These are phyloP conservation scores for Periophthalmodon schlosseri DNA, from an alignment of 2,113 vertebrate genomes.

Conservation along the genomic window DNA sequence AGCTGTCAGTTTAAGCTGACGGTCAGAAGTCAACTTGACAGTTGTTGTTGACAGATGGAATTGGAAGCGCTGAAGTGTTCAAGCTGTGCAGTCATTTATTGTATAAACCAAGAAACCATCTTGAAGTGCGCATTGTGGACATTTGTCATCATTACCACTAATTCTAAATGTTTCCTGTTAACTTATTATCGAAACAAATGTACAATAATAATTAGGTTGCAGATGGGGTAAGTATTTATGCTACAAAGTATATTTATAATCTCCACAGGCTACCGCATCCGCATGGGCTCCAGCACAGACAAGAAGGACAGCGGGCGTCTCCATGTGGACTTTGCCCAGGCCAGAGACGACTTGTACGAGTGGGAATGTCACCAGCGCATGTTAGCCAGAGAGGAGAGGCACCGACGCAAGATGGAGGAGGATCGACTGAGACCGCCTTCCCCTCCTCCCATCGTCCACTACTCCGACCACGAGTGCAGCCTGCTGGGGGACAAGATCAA, in stretches of 20 bases:
- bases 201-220: neutral
- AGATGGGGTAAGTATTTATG: too few species aligned
- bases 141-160: slow-evolving; percentile 6
- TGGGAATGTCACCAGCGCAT: slow-evolving; percentile 96
- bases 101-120: neutral
- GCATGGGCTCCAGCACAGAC: slow-evolving; percentile 94
- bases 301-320: slow-evolving; percentile 93
- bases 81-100: neutral
- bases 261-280: slow-evolving; percentile 87
- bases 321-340: slow-evolving; percentile 95
- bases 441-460: slow-evolving; percentile 91
- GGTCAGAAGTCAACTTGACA: slow-evolving; percentile 23
- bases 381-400: slow-evolving; percentile 91
- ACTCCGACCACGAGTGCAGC: slow-evolving; percentile 92
- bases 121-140: neutral
- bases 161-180: neutral
- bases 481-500: slow-evolving; percentile 94
- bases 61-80: slow-evolving; percentile 9
- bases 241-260: neutral
- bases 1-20: neutral
- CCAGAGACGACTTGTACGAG: slow-evolving; percentile 94
- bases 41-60: slow-evolving; percentile 21
- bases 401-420: slow-evolving; percentile 87
- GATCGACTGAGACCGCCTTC: slow-evolving; percentile 87
- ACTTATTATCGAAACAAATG: slow-evolving; percentile 12